These are phyloP conservation scores for Ophion obscuratus DNA, from an alignment of 2,888 invertebrate species.

Conservation along the genomic window DNA sequence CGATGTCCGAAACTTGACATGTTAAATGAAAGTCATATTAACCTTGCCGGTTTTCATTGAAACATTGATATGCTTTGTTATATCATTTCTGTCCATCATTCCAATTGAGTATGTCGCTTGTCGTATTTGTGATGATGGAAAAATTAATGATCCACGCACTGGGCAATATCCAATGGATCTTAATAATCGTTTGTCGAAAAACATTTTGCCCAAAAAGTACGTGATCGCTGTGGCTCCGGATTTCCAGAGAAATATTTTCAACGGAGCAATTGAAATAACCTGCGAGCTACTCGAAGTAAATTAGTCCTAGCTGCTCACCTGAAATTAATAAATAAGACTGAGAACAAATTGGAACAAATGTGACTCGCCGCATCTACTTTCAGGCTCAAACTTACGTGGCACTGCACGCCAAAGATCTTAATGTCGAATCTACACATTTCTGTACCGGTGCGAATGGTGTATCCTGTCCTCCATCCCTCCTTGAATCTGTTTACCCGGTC, in stretches of 20 bases:
- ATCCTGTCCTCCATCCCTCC: neutral
- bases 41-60: constrained; percentile 27
- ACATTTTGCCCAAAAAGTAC: constrained; percentile 61
- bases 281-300: constrained; percentile 59
- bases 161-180: constrained; percentile 42
- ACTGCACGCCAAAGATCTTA: constrained; percentile 78
- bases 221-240: constrained; percentile 64
- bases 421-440: constrained; percentile 75
- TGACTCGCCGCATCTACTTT: constrained; percentile 6
- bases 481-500: constrained; percentile 49
- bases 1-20: constrained; percentile 15
- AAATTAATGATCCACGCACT: neutral
- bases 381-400: constrained; percentile 56
- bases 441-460: constrained; percentile 13
- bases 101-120: constrained; percentile 26
- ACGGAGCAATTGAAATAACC: constrained; percentile 64
- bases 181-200: constrained; percentile 53
- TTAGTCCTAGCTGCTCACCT: neutral
- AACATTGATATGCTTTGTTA: constrained; percentile 38
- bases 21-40: constrained; percentile 44
- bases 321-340: neutral
- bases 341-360: constrained; percentile 2
- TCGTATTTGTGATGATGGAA: neutral
- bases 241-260: constrained; percentile 54
- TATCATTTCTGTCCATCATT: constrained; percentile 28